These are phyloP conservation scores for Drosophila stalkeri DNA, from an alignment of 2,888 invertebrate species.

Conservation along the genomic window DNA sequence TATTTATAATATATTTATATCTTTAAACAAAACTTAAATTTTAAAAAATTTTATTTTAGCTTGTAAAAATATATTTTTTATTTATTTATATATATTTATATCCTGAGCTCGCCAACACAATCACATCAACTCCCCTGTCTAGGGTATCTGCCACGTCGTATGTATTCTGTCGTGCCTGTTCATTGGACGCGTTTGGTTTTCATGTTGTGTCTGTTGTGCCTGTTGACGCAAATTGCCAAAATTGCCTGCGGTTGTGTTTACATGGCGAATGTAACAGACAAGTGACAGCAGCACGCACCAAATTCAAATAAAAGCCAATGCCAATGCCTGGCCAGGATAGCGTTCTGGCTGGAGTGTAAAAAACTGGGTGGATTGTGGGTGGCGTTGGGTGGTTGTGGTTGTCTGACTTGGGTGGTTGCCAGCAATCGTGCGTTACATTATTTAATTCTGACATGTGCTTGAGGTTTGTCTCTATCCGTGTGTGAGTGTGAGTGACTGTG, in stretches of 20 bases:
- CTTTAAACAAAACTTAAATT: too few species aligned
- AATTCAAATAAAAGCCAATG: constrained; percentile 82
- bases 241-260: constrained; percentile 82
- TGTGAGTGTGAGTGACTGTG: constrained; percentile 12
- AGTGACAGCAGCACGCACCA: constrained; percentile 82
- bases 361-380: background rate
- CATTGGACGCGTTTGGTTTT: constrained; percentile 27
- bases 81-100: too few species aligned
- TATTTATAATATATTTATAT: too few species aligned
- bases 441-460: constrained; percentile 82
- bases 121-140: background rate
- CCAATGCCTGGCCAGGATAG: constrained; percentile 59
- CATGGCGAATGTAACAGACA: constrained; percentile 81
- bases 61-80: too few species aligned
- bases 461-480: constrained; percentile 62
- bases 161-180: constrained; percentile 3
- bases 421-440: constrained; percentile 80
- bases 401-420: constrained; percentile 12
- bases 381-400: background rate
- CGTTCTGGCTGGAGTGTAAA: constrained; percentile 19
- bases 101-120: too few species aligned
- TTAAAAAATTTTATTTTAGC: too few species aligned
- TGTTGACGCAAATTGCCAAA: constrained; percentile 81
- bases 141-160: constrained; percentile 18
- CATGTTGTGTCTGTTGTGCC: constrained; percentile 58